Evolutionary conservation across 2,113 vertebrate species (phyloP).

Genomic region (Clinocottus analis): DNA sequence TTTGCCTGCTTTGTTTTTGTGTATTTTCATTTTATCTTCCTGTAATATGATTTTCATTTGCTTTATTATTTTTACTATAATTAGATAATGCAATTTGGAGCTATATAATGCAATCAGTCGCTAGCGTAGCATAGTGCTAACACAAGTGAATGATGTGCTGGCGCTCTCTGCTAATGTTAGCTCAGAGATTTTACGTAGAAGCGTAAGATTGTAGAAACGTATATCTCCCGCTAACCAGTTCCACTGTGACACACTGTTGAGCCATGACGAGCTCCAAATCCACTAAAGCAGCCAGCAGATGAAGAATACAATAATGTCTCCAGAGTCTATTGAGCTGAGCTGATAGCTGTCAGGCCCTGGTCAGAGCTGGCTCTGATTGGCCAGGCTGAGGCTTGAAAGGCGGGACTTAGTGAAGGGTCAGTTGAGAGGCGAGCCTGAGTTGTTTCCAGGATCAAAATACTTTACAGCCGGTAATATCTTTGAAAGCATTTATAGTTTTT

Average conservation of each 20-base stretch:
- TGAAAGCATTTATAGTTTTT: background rate
- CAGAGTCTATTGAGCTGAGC: too few species aligned
- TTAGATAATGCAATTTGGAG: too few species aligned
- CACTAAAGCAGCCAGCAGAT: too few species aligned
- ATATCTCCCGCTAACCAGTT: background rate
- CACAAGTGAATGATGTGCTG: background rate
- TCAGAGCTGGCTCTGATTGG: background rate
- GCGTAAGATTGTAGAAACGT: too few species aligned
- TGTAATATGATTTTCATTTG: background rate
- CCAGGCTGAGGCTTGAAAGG: background rate
- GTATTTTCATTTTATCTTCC: background rate
- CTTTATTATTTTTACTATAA: background rate
- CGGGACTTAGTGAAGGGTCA: background rate
- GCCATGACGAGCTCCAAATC: background rate
- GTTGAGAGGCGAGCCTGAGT: too few species aligned
- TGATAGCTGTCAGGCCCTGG: background rate
- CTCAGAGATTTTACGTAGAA: too few species aligned
- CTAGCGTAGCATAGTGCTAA: background rate
- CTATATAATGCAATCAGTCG: background rate
- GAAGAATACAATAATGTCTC: too few species aligned
- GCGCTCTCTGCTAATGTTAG: background rate
- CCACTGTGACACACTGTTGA: background rate
- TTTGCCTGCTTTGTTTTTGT: background rate
- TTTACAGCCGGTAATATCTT: background rate
- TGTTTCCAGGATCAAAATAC: background rate